Conservation (phyloP, 2,888 invertebrate species). For the Clistopyga incitator region DNA sequence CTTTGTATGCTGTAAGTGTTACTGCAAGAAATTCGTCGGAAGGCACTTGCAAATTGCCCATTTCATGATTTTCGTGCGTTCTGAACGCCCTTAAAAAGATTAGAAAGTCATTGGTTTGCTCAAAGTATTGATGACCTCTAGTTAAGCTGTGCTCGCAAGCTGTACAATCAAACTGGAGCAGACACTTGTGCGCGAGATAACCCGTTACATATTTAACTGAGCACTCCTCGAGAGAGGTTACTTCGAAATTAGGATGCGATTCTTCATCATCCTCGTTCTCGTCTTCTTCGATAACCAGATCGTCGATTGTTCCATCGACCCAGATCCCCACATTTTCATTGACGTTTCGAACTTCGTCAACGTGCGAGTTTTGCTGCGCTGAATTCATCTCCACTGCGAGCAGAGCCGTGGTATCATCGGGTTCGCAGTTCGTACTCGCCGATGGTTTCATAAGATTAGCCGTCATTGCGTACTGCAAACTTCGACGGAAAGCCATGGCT, state of each 20-base stretch:
- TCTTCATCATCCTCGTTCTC: not conserved
- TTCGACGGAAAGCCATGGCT: slow-evolving; percentile 26
- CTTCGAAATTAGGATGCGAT: not conserved
- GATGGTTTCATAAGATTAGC: slow-evolving; percentile 46
- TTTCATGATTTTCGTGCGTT: slow-evolving; percentile 20
- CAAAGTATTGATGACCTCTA: not conserved
- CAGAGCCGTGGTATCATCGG: slow-evolving; percentile 2
- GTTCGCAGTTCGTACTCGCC: not conserved
- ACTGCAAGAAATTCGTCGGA: slow-evolving; percentile 32
- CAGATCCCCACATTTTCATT: not conserved
- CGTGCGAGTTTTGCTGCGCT: not conserved
- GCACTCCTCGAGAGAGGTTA: not conserved
- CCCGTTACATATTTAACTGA: not conserved
- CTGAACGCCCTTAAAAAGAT: slow-evolving; percentile 42
- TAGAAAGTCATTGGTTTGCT: slow-evolving; percentile 34
- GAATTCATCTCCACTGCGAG: not conserved
- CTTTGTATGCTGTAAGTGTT: slow-evolving; percentile 6
- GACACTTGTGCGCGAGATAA: slow-evolving; percentile 9
- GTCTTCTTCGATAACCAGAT: not conserved
- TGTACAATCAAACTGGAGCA: slow-evolving; percentile 1
- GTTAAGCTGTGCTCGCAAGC: not conserved
- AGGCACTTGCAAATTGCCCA: slow-evolving; percentile 43
- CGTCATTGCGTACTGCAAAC: slow-evolving; percentile 37
- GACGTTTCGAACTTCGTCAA: too few relatives aligned
- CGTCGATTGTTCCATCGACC: not conserved